Percentiles rank a stretch among this genome's conserved stretches.
These are phyloP conservation scores for Cosmia trapezina DNA, from an alignment of 2,888 invertebrate species.

Conservation along the genomic window DNA sequence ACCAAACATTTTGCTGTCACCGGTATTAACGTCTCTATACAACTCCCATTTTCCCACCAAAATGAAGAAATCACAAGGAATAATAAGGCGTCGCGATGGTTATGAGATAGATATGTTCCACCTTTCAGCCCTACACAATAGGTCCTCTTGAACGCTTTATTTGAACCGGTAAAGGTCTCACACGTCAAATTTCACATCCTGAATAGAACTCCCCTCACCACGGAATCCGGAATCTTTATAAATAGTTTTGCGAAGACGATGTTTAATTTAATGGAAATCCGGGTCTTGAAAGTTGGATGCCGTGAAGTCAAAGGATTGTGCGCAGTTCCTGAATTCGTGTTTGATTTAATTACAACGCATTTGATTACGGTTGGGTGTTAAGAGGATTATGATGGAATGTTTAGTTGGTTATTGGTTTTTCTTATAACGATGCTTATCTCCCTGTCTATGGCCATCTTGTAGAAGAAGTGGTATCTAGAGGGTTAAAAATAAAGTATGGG, in stretches of 20 bases:
- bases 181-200: conserved; percentile 90
- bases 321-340: conserved; percentile 72
- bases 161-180: conserved; percentile 80
- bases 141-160: conserved; percentile 74
- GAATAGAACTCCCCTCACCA: conserved; percentile 81
- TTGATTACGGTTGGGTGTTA: conserved; percentile 67
- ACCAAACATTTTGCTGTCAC: not conserved
- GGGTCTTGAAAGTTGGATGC: conserved; percentile 78
- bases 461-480: not conserved
- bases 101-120: conserved; percentile 83
- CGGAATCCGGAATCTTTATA: conserved; percentile 89
- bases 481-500: not conserved
- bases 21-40: conserved; percentile 67
- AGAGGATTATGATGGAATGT: conserved; percentile 42
- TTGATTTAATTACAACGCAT: conserved; percentile 81
- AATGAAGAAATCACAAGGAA: conserved; percentile 82
- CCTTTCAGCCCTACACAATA: conserved; percentile 79
- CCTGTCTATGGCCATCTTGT: no score
- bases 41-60: conserved; percentile 63
- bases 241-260: conserved; percentile 87
- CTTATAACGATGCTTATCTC: not conserved
- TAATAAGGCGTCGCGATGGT: conserved; percentile 80
- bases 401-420: conserved; percentile 22
- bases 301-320: conserved; percentile 83
- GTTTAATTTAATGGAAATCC: conserved; percentile 89